A percentile compares a stretch with the other conserved stretches of the same genome.
phyloP scores from a whole-genome alignment of 2,888 invertebrate species.

The Dicranocentrus wangi region DNA sequence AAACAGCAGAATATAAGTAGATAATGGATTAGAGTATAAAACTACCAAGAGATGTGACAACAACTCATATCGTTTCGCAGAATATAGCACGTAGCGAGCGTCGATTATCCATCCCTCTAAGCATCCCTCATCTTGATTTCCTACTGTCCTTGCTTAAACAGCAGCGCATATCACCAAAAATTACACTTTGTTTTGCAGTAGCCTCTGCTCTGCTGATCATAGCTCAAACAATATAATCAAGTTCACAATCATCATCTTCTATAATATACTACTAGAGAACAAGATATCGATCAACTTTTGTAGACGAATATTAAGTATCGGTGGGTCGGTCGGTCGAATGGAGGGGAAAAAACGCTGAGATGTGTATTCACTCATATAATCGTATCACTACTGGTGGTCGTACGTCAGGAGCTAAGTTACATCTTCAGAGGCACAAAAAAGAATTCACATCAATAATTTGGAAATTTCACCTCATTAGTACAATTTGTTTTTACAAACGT shows the following conservation, averaged over 20 bases:
- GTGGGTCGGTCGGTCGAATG: too few species aligned
- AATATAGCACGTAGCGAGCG: too few species aligned
- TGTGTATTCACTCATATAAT: conserved; percentile 3
- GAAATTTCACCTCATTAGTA: conserved; percentile 58
- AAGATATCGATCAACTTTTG: conserved; percentile 18
- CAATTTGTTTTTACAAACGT: conserved; percentile 50
- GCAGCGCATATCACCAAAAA: too few species aligned
- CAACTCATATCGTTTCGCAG: too few species aligned
- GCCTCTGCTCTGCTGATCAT: not conserved
- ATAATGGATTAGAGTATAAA: conserved; percentile 28
- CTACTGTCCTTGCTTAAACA: conserved; percentile 46
- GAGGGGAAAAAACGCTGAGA: not conserved
- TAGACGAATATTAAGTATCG: not conserved
- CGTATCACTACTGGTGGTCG: conserved; percentile 60
- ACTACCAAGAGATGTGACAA: not conserved
- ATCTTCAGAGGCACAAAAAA: conserved; percentile 26
- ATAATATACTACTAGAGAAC: not conserved
- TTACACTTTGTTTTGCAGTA: not conserved
- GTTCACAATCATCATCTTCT: not conserved
- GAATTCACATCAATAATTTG: conserved; percentile 40
- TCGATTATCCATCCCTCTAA: too few species aligned
- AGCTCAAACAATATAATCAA: not conserved
- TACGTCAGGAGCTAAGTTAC: conserved; percentile 36
- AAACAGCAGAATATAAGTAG: conserved; percentile 7
- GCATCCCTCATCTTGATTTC: not conserved